Evolutionary conservation across 2,113 vertebrate genomes (phyloP), one percentile per base, ranked within the genome.

Genomic region (Ptychochromis oligacanthus): DNA sequence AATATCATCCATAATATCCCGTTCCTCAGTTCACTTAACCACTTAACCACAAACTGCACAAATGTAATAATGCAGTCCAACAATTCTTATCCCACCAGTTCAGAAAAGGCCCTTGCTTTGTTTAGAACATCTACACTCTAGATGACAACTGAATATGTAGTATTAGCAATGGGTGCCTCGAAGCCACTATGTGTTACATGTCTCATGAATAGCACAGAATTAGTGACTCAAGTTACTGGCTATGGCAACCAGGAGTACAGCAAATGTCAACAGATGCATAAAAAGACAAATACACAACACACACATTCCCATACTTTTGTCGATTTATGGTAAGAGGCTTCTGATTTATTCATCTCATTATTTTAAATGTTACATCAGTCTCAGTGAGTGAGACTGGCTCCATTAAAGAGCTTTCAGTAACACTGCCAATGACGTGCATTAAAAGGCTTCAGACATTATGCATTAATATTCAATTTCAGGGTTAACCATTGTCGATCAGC

Each of bases 1-100:
- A 88, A 87, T 64, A 85, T 81, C 36, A 84, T 38, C 79, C 72
- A 82, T 55, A 90, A 87, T 76, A 87, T 49, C 74, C 90, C 86
- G 77, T 62, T 85, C 77, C 87, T 84, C 86, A 88, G 74, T 72
- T 75, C 79, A 62, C n/a, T 22, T 31, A 86, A 81, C 77, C 86
- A 81, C 83, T 26, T 20, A 86, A 76, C 75, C 83, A 79, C 79
- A 88, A 15, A 75, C 75, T 6, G 62, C 62, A 65, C 65, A 82
- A 60, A 77, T 20, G 56, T 36, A 57, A 67, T 22, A 57, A 78
- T 59, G 56, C 79, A 80, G 74, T 64, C 54, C 58, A 75, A 34
- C 75, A 83, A 46, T 80, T 90, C 65, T 81, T 58, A 46, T 57
- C 15, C 87, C 54, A 3, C 67, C 20, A 72, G 46, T 59, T 74